phyloP scores from a whole-genome alignment of 92 coral and sea anemone genomes.

The Isaurus tuberculatus region DNA sequence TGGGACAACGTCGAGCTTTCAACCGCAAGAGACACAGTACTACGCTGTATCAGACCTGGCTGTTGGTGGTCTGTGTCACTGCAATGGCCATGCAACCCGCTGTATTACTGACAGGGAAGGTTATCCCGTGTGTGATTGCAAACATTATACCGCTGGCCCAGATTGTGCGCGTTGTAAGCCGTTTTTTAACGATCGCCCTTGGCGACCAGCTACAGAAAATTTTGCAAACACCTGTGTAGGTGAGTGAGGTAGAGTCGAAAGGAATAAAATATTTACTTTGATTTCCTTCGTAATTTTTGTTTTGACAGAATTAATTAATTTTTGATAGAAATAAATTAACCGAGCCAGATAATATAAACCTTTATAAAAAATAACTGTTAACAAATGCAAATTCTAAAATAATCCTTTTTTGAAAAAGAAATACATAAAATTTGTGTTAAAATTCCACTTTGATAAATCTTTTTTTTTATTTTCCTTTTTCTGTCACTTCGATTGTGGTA shows the following conservation, averaged over 20 bases:
- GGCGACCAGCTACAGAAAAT: conserved; percentile 88
- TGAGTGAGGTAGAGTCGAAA: conserved; percentile 44
- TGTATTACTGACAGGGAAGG: conserved; percentile 80
- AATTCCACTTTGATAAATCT: background rate
- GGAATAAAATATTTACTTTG: background rate
- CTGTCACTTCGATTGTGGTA: background rate
- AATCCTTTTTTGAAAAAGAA: background rate
- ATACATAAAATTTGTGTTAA: too few species aligned
- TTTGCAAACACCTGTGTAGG: conserved; percentile 91
- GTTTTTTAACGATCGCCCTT: conserved; percentile 92
- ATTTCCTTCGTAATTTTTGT: background rate
- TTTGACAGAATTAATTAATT: conserved; percentile 26
- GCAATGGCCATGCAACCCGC: conserved; percentile 97
- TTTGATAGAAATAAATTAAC: conserved; percentile 5
- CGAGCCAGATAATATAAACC: background rate
- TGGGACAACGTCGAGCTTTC: conserved; percentile 57
- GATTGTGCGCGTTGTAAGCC: conserved; percentile 91
- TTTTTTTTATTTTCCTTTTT: background rate
- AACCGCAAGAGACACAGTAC: conserved; percentile 65
- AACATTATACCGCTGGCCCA: conserved; percentile 88
- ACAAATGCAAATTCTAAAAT: background rate
- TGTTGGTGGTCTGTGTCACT: conserved; percentile 97
- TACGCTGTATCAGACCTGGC: conserved; percentile 94
- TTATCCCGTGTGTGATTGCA: conserved; percentile 86
- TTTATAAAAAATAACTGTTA: background rate